A percentile compares a stretch with the other conserved stretches of the same genome.
Conservation (phyloP, 2,113 vertebrate species). For the Brachionichthys hirsutus region DNA sequence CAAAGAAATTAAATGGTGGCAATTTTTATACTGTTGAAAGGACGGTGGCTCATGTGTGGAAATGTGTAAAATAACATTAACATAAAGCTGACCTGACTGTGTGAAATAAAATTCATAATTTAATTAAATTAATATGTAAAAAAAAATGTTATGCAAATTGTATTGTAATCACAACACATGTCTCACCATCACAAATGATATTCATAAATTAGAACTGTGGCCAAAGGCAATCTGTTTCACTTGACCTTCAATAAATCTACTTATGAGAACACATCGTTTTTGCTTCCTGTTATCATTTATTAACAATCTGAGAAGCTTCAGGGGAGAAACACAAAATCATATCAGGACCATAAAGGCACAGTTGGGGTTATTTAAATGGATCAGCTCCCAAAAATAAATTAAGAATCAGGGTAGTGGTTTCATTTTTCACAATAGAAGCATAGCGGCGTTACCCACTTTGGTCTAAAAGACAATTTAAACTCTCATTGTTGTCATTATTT, state of each 20-base stretch:
- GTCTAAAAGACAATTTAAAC: slow-evolving; percentile 4
- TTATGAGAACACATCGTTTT: slow-evolving; percentile 63
- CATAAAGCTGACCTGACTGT: not conserved
- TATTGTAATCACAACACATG: slow-evolving; percentile 27
- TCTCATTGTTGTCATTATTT: not conserved
- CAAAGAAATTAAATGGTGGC: slow-evolving; percentile 19
- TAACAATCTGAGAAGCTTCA: slow-evolving; percentile 75
- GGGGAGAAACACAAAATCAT: slow-evolving; percentile 79
- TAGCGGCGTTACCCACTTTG: slow-evolving; percentile 7
- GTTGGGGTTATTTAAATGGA: slow-evolving; percentile 30
- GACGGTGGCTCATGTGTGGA: not conserved
- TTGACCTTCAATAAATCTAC: slow-evolving; percentile 46
- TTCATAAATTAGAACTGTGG: slow-evolving; percentile 42
- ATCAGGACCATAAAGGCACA: slow-evolving; percentile 75
- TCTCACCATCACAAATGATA: slow-evolving; percentile 31
- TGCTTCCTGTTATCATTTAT: slow-evolving; percentile 80
- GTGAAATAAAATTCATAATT: not conserved
- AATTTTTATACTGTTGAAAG: slow-evolving; percentile 17
- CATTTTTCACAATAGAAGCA: slow-evolving; percentile 22
- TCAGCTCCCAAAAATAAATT: slow-evolving; percentile 15
- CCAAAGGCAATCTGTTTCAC: slow-evolving; percentile 55
- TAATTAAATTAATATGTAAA: not conserved
- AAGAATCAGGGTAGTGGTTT: not conserved
- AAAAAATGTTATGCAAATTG: slow-evolving; percentile 12
- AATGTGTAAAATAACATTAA: not conserved